Conservation (phyloP, 2,797 vertebrate species). For the Acrossocheilus wenchowensis region DNA sequence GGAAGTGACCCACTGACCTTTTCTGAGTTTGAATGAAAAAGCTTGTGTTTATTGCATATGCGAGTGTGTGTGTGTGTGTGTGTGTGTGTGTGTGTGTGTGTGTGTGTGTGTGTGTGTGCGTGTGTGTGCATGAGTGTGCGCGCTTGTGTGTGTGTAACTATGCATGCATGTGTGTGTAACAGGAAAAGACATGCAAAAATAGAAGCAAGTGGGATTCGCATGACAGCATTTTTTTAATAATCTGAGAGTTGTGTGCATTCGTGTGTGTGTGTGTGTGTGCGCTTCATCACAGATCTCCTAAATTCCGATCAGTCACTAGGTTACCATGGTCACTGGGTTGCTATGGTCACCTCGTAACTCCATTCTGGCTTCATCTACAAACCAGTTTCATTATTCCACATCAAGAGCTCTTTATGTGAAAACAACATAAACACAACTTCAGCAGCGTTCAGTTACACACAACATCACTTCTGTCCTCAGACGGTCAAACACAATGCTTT, state of each 20-base stretch:
- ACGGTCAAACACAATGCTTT: neutral
- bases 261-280: neutral
- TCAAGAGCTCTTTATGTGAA: neutral
- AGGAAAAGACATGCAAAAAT: neutral
- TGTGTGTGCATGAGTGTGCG: neutral
- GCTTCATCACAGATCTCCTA: slow-evolving; percentile 16
- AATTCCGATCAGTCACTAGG: slow-evolving; percentile 41
- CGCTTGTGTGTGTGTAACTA: neutral
- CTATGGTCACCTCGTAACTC: slow-evolving; percentile 45
- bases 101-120: neutral
- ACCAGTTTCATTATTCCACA: slow-evolving; percentile 11
- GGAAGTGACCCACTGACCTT: slow-evolving; percentile 27
- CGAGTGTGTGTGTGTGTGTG: neutral
- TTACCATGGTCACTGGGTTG: slow-evolving; percentile 53
- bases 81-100: neutral
- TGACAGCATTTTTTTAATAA: neutral
- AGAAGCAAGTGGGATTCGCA: neutral
- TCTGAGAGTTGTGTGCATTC: neutral
- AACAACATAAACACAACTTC: neutral
- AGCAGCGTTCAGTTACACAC: neutral
- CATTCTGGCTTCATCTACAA: slow-evolving; percentile 28
- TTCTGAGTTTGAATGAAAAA: neutral
- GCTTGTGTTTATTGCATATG: neutral
- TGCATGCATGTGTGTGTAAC: neutral
- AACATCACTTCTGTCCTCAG: neutral